A percentile compares a stretch with the other conserved stretches of the same genome.
Evolutionary conservation across 2,797 vertebrate species (phyloP).

Genomic region (Eurystomus glaucurus): DNA sequence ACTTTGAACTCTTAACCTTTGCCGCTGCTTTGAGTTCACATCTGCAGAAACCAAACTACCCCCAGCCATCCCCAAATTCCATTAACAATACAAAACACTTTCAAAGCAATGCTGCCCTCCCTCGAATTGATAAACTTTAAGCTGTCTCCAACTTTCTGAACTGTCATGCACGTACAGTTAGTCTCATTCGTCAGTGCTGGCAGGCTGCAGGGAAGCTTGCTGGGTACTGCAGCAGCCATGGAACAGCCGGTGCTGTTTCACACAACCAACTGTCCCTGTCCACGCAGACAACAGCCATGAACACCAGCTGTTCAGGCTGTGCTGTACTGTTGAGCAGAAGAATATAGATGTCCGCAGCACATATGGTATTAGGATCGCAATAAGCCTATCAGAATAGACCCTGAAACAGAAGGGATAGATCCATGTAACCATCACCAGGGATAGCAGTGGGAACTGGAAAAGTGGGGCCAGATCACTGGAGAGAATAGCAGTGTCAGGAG

Average conservation of each 20-base stretch:
- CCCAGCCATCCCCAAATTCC: constrained; percentile 5
- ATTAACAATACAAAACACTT: background rate
- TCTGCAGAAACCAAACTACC: background rate
- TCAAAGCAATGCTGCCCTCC: constrained; percentile 12
- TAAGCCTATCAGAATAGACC: rapidly evolving
- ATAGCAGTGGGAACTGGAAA: background rate
- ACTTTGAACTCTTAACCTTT: constrained; percentile 56
- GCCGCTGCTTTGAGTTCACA: constrained; percentile 36
- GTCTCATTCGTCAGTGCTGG: rapidly evolving
- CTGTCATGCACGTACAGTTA: background rate
- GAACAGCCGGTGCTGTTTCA: background rate
- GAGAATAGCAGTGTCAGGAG: background rate
- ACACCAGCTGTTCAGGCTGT: background rate
- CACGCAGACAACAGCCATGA: background rate
- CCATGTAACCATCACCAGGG: background rate
- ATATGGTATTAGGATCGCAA: rapidly evolving
- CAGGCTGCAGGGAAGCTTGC: background rate
- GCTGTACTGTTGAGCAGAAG: background rate
- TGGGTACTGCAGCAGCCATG: background rate
- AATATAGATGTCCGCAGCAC: background rate
- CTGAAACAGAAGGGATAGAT: background rate
- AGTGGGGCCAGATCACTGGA: background rate
- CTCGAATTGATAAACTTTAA: background rate
- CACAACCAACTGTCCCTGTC: background rate
- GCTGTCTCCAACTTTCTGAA: background rate